These are phyloP conservation scores for Coranthus polyacanthus DNA, from an alignment of 2,797 vertebrate species.

Conservation along the genomic window DNA sequence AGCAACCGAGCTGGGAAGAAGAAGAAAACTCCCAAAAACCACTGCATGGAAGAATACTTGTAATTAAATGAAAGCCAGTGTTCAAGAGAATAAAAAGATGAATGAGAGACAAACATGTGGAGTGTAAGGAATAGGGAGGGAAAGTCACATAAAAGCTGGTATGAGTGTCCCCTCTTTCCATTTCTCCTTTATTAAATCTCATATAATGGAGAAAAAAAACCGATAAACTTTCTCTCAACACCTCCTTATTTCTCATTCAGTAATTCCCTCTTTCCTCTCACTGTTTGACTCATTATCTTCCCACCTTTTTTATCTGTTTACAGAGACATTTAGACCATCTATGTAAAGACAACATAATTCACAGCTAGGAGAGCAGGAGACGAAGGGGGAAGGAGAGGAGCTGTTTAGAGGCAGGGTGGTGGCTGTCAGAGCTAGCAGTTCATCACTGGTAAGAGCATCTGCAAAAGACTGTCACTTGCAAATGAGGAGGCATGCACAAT, in stretches of 20 bases:
- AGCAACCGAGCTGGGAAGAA: slow-evolving; percentile 39
- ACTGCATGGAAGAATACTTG: slow-evolving; percentile 24
- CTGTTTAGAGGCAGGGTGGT: slow-evolving; percentile 30
- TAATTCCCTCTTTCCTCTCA: slow-evolving; percentile 4
- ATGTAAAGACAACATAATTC: slow-evolving; percentile 43
- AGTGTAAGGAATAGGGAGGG: slow-evolving; percentile 42
- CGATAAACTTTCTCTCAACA: slow-evolving; percentile 22
- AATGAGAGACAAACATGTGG: slow-evolving; percentile 52
- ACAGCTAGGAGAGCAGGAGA: slow-evolving; percentile 28
- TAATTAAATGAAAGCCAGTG: slow-evolving; percentile 53
- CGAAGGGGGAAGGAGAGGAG: neutral
- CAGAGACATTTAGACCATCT: slow-evolving; percentile 54
- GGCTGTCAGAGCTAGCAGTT: slow-evolving; percentile 48
- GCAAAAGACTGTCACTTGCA: slow-evolving; percentile 33
- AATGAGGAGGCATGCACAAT: slow-evolving; percentile 22
- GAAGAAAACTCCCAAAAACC: slow-evolving; percentile 40
- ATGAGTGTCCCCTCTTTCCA: slow-evolving; percentile 16
- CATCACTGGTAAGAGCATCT: slow-evolving; percentile 32
- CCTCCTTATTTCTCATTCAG: slow-evolving; percentile 12
- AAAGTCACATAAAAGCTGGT: slow-evolving; percentile 54
- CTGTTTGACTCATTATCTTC: slow-evolving; percentile 45
- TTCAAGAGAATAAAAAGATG: slow-evolving; percentile 51
- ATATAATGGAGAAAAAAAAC: slow-evolving; percentile 18
- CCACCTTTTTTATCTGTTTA: slow-evolving; percentile 40
- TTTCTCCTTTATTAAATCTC: slow-evolving; percentile 30